A percentile compares a stretch with the other conserved stretches of the same genome.
Evolutionary conservation across 2,797 vertebrate genomes (phyloP).

Genomic region (Lagocephalus sceleratus): DNA sequence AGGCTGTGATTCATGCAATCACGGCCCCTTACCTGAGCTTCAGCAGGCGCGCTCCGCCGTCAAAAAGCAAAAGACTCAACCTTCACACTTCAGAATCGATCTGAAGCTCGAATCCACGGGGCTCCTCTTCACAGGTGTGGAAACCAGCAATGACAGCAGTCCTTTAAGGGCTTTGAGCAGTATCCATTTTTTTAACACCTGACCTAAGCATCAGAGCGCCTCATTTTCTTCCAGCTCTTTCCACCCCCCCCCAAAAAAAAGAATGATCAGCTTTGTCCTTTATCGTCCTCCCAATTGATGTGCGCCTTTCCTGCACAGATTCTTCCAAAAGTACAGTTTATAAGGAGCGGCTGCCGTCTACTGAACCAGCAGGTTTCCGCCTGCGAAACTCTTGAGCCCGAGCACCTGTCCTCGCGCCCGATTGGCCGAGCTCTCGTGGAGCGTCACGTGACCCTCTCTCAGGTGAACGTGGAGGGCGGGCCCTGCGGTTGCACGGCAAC

Average conservation of each 20-base stretch:
- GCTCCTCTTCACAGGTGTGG: constrained; percentile 10
- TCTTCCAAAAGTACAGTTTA: constrained; percentile 30
- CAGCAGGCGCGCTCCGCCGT: constrained; percentile 5
- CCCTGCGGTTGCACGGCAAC: constrained; percentile 59
- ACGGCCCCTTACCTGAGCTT: constrained; percentile 48
- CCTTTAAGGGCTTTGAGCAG: constrained; percentile 30
- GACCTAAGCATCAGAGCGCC: constrained; percentile 9
- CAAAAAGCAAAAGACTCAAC: not conserved
- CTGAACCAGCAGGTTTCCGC: constrained; percentile 69
- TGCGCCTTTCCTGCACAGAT: not conserved
- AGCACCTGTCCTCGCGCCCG: constrained; percentile 68
- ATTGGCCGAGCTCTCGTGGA: constrained; percentile 57
- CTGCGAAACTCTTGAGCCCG: constrained; percentile 70
- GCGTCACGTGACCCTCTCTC: constrained; percentile 58
- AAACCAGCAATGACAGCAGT: constrained; percentile 15
- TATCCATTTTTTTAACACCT: constrained; percentile 53
- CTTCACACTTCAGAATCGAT: not conserved
- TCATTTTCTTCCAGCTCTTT: constrained; percentile 21
- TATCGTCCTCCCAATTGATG: not conserved
- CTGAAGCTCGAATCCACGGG: constrained; percentile 14
- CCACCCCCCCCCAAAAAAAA: not conserved
- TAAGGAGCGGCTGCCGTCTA: constrained; percentile 41
- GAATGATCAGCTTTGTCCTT: rapidly evolving
- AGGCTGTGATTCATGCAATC: constrained; percentile 51
- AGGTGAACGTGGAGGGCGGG: constrained; percentile 63